Evolutionary conservation across 1,140 invertebrate genomes (phyloP).

Genomic region (Orchestia grillus): DNA sequence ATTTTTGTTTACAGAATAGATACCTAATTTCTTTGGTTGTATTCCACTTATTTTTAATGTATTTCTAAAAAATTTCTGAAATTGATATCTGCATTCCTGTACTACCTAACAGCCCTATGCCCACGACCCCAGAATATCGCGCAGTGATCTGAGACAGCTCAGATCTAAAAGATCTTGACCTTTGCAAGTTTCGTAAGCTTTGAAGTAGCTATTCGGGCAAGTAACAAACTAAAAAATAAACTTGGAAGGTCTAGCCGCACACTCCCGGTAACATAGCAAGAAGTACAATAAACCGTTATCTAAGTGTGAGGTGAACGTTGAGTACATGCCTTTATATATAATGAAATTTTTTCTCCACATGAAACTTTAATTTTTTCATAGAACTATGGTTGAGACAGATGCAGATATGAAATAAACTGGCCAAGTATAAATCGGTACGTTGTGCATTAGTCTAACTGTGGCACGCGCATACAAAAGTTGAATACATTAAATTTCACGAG

Average conservation of each 20-base stretch:
- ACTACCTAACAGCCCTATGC: background rate
- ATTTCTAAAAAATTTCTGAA: too few species aligned
- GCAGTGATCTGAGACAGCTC: background rate
- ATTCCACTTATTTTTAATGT: too few species aligned
- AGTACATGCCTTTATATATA: background rate
- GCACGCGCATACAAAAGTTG: background rate
- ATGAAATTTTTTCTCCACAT: background rate
- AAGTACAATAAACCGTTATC: too few species aligned
- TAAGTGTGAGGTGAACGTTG: background rate
- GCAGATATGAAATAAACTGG: background rate
- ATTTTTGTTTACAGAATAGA: too few species aligned
- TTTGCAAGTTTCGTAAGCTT: background rate
- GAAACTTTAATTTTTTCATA: background rate
- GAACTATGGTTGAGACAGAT: background rate
- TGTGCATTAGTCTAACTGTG: background rate
- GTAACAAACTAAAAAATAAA: background rate
- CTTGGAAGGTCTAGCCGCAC: background rate
- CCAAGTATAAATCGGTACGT: background rate
- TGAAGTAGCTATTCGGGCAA: background rate
- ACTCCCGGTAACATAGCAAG: too few species aligned
- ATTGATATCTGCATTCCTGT: too few species aligned
- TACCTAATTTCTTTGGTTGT: too few species aligned
- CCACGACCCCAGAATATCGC: background rate
- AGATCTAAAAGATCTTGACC: background rate
- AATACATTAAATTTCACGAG: background rate